phyloP scores from a whole-genome alignment of 2,797 vertebrate species.

The Paedocypris micromegethes region DNA sequence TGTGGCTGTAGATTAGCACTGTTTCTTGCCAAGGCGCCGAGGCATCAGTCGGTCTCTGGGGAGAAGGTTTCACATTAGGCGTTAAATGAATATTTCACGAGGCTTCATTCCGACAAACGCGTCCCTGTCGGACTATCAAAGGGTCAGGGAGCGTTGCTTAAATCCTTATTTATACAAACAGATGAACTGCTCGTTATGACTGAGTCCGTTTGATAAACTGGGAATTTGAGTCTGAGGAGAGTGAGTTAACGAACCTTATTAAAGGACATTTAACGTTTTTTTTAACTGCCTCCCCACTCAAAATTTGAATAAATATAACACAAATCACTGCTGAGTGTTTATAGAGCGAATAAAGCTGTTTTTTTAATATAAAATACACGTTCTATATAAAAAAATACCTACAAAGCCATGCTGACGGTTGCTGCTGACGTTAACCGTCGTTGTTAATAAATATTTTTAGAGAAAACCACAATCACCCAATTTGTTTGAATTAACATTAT shows the following conservation, averaged over 20 bases:
- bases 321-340: too few species aligned
- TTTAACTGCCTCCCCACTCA: too few species aligned
- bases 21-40: slow-evolving; percentile 78
- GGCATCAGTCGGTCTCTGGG: slow-evolving; percentile 79
- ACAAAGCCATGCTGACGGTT: too few species aligned
- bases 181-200: slow-evolving; percentile 83
- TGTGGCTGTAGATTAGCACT: slow-evolving; percentile 81
- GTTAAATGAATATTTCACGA: slow-evolving; percentile 99
- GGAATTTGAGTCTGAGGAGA: slow-evolving; percentile 57
- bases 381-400: too few species aligned
- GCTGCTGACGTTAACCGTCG: too few species aligned
- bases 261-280: not conserved
- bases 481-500: too few species aligned
- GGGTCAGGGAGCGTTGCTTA: slow-evolving; percentile 87
- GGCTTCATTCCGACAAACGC: slow-evolving; percentile 86
- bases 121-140: slow-evolving; percentile 82
- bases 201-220: slow-evolving; percentile 68
- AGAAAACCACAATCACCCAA: too few species aligned
- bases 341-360: too few species aligned
- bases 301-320: too few species aligned
- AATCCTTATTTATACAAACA: slow-evolving; percentile 94
- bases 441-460: too few species aligned
- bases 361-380: too few species aligned
- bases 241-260: slow-evolving; percentile 43
- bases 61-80: slow-evolving; percentile 88